These are phyloP conservation scores for Steinernema scapterisci DNA, from an alignment of 2,888 invertebrate genomes.

Conservation along the genomic window DNA sequence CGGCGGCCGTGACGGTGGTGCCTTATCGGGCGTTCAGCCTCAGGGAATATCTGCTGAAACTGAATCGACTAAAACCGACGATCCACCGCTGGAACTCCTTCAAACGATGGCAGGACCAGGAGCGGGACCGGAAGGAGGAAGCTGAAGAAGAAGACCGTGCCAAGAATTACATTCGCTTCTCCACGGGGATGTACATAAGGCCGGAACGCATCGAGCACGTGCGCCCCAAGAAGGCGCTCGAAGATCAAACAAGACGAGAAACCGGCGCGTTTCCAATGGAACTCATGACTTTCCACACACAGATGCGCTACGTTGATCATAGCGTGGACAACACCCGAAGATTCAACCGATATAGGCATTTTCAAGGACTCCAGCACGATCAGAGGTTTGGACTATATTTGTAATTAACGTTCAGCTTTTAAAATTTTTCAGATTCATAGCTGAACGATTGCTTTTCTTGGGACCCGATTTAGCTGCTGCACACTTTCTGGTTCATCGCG, in stretches of 20 bases:
- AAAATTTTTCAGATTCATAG: conserved; percentile 58
- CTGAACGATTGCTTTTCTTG: conserved; percentile 65
- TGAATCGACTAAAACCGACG: background rate
- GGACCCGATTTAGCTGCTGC: conserved; percentile 85
- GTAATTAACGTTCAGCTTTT: background rate
- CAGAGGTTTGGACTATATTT: conserved; percentile 65
- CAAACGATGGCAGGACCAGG: conserved; percentile 55
- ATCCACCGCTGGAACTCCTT: conserved; percentile 48
- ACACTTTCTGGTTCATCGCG: conserved; percentile 80
- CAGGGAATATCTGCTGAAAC: too few species aligned
- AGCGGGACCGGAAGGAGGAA: conserved; percentile 45
- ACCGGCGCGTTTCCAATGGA: conserved; percentile 58
- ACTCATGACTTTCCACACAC: conserved; percentile 58
- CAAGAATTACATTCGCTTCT: conserved; percentile 51
- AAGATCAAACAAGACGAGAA: conserved; percentile 59
- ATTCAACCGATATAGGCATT: conserved; percentile 56
- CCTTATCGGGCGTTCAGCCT: background rate
- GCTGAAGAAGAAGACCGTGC: conserved; percentile 48
- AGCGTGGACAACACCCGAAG: conserved; percentile 61
- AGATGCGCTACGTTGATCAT: conserved; percentile 60
- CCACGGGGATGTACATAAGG: conserved; percentile 57
- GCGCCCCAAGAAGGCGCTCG: conserved; percentile 57
- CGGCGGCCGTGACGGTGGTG: background rate
- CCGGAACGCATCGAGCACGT: conserved; percentile 61
- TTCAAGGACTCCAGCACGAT: conserved; percentile 65